A percentile compares a stretch with the other conserved stretches of the same genome.
Conservation (phyloP, 2,797 vertebrate genomes). For the Heterohyrax brucei region DNA sequence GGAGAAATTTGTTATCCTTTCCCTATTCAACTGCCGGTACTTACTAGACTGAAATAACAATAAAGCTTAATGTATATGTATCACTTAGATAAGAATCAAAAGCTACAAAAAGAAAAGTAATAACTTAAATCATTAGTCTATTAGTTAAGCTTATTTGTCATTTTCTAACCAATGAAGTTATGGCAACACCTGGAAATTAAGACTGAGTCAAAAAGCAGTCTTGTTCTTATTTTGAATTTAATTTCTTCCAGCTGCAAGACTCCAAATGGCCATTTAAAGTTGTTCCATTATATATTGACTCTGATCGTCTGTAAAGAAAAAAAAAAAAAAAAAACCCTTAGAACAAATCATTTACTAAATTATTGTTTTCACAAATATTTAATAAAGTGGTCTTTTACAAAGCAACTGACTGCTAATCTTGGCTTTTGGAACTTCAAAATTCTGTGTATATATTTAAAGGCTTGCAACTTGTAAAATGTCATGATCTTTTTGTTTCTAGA, state of each 20-base stretch:
- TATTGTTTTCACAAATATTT: conserved; percentile 66
- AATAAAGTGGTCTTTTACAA: conserved; percentile 33
- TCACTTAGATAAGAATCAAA: conserved; percentile 70
- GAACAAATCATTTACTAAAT: conserved; percentile 68
- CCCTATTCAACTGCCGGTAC: neutral
- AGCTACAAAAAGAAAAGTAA: conserved; percentile 52
- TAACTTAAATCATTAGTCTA: conserved; percentile 68
- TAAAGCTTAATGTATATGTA: conserved; percentile 24
- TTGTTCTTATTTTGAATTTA: conserved; percentile 78
- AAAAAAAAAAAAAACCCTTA: neutral
- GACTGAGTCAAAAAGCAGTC: conserved; percentile 82
- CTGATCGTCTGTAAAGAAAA: conserved; percentile 64
- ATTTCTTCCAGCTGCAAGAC: conserved; percentile 80
- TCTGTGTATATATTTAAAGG: conserved; percentile 1
- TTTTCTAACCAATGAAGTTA: conserved; percentile 73
- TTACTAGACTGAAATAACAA: neutral
- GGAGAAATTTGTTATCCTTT: conserved; percentile 61
- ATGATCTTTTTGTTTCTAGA: neutral
- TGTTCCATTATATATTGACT: conserved; percentile 64
- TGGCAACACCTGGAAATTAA: conserved; percentile 81
- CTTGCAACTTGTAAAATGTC: neutral
- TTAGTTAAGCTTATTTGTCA: conserved; percentile 72
- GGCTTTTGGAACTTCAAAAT: conserved; percentile 31
- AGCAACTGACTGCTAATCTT: neutral
- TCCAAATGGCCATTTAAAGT: conserved; percentile 74